A percentile compares a stretch with the other conserved stretches of the same genome.
These are phyloP conservation scores for Dusona sp. DNA, from an alignment of 2,888 invertebrate genomes.

Conservation along the genomic window DNA sequence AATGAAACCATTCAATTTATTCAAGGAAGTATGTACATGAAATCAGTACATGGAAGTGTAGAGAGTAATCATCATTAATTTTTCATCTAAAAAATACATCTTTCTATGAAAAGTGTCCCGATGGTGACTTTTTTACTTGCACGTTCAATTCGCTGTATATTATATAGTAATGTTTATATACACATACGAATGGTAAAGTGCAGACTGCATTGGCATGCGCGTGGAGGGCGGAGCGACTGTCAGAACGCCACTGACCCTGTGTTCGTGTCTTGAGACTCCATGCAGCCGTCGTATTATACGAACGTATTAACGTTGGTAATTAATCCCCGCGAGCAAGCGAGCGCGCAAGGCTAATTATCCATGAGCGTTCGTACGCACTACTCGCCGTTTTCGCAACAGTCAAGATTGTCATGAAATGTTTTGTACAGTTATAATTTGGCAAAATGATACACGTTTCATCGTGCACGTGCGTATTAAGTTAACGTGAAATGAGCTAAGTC, in stretches of 20 bases:
- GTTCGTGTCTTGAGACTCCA: slow-evolving; percentile 26
- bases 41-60: background rate
- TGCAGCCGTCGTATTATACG: slow-evolving; percentile 50
- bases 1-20: background rate
- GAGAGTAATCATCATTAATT: background rate
- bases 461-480: background rate
- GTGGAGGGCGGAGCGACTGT: slow-evolving; percentile 41
- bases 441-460: slow-evolving; percentile 37
- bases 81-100: background rate
- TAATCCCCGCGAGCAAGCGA: slow-evolving; percentile 50
- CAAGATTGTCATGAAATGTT: slow-evolving; percentile 50
- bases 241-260: slow-evolving; percentile 65
- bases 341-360: slow-evolving; percentile 57
- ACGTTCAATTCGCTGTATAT: background rate
- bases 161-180: background rate
- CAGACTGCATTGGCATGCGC: slow-evolving; percentile 43
- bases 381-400: slow-evolving; percentile 19
- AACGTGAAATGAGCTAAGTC: background rate
- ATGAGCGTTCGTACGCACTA: slow-evolving; percentile 34
- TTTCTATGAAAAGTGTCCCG: background rate
- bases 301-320: slow-evolving; percentile 62
- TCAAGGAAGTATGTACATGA: background rate
- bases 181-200: slow-evolving; percentile 5
- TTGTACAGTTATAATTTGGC: slow-evolving; percentile 43
- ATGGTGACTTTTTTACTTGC: background rate